phyloP scores from a whole-genome alignment of 2,113 vertebrate species.

The Oncorhynchus tshawytscha region DNA sequence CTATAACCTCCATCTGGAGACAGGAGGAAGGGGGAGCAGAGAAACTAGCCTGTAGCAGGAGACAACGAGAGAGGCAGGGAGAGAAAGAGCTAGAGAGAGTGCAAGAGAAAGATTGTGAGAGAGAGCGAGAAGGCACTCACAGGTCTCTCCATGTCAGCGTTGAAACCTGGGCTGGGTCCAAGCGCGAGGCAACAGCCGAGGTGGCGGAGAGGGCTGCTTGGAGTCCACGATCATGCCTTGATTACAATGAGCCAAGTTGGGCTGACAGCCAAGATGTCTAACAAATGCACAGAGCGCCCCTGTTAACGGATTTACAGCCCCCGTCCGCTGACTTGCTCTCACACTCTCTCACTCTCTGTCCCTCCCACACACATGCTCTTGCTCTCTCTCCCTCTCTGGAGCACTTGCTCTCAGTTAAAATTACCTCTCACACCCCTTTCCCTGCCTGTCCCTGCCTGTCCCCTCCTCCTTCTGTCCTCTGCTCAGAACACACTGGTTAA shows the following conservation, averaged over 20 bases:
- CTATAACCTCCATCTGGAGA: slow-evolving; percentile 49
- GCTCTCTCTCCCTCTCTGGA: slow-evolving; percentile 43
- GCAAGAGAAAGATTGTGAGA: slow-evolving; percentile 40
- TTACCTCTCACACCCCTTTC: slow-evolving; percentile 36
- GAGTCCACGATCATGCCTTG: slow-evolving; percentile 93
- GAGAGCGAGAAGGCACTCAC: slow-evolving; percentile 81
- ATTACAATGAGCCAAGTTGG: slow-evolving; percentile 89
- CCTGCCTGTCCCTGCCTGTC: slow-evolving; percentile 21
- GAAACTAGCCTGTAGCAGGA: neutral
- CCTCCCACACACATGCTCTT: slow-evolving; percentile 4
- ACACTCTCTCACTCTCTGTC: neutral
- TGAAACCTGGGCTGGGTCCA: slow-evolving; percentile 79
- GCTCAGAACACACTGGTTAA: slow-evolving; percentile 32
- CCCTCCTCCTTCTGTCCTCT: slow-evolving; percentile 53
- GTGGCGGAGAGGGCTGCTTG: slow-evolving; percentile 77
- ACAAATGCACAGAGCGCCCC: slow-evolving; percentile 71
- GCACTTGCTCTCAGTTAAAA: slow-evolving; percentile 62
- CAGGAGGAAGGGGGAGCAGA: neutral
- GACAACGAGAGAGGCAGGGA: slow-evolving; percentile 13
- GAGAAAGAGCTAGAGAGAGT: slow-evolving; percentile 21
- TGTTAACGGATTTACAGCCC: slow-evolving; percentile 69
- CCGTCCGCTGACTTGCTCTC: slow-evolving; percentile 23
- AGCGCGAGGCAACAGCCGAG: slow-evolving; percentile 78
- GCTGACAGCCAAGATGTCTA: slow-evolving; percentile 71
- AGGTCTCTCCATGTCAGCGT: slow-evolving; percentile 82